phyloP scores from a whole-genome alignment of 1,140 invertebrate species.

The Apis laboriosa region DNA sequence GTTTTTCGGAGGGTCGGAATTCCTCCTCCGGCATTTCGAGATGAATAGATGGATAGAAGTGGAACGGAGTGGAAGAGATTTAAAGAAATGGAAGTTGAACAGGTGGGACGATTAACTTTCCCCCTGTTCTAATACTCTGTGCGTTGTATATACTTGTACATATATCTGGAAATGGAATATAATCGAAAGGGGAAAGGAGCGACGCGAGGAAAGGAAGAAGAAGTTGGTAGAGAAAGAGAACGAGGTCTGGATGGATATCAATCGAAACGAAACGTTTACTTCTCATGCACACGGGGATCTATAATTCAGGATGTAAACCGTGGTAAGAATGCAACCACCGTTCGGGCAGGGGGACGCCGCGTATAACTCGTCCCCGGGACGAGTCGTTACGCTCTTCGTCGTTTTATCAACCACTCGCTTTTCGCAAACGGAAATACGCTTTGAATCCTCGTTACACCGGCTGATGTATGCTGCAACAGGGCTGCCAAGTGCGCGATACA shows the following conservation, averaged over 20 bases:
- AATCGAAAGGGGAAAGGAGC: not conserved
- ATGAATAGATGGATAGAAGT: not conserved
- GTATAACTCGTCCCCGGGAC: constrained; percentile 4
- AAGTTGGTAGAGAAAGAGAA: no score
- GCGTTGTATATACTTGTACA: no score
- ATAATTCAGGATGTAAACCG: constrained; percentile 22
- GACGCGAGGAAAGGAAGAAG: not conserved
- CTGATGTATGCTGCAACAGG: constrained; percentile 42
- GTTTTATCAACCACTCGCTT: constrained; percentile 41
- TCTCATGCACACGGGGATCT: not conserved
- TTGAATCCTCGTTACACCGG: constrained; percentile 46
- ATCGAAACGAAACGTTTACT: not conserved
- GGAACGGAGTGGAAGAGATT: no score
- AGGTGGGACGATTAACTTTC: not conserved
- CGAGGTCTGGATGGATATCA: no score
- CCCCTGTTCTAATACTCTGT: no score
- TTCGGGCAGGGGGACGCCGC: not conserved
- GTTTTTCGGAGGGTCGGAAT: not conserved
- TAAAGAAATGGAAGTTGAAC: not conserved
- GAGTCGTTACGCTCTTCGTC: constrained; percentile 23
- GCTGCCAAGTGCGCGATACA: constrained; percentile 49
- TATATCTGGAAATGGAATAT: no score
- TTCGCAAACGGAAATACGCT: constrained; percentile 48
- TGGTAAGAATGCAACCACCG: constrained; percentile 14
- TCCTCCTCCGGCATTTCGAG: not conserved